A percentile compares a stretch with the other conserved stretches of the same genome.
Conservation (phyloP, 2,113 vertebrate genomes). For the Indicator indicator region DNA sequence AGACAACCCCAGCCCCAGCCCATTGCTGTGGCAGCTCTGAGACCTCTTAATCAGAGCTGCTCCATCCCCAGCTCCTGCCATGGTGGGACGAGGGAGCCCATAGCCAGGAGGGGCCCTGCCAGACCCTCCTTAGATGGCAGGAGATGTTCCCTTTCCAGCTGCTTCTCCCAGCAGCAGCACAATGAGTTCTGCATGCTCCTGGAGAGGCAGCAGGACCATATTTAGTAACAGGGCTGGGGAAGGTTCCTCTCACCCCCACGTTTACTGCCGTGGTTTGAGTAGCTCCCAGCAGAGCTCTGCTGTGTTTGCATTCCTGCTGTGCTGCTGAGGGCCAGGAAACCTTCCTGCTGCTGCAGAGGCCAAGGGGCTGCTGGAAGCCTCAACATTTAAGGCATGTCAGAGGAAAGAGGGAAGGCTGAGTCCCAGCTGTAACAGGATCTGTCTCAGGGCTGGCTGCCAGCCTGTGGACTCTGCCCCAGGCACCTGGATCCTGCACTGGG, state of each 20-base stretch:
- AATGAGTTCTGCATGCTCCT: accelerated
- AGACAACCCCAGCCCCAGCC: not conserved
- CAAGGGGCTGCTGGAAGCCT: not conserved
- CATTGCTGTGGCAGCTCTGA: not conserved
- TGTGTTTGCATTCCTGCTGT: conserved; percentile 60
- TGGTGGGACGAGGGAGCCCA: accelerated
- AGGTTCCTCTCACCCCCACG: not conserved
- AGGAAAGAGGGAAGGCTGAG: not conserved
- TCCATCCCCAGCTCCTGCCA: not conserved
- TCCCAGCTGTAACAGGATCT: not conserved
- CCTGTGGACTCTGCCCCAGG: not conserved
- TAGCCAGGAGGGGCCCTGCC: not conserved
- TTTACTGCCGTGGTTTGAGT: not conserved
- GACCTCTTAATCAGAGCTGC: not conserved
- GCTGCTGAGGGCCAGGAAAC: not conserved
- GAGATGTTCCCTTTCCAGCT: not conserved
- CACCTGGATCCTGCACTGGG: not conserved
- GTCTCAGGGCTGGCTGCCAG: not conserved
- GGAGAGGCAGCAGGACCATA: conserved; percentile 32
- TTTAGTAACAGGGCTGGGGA: conserved; percentile 32
- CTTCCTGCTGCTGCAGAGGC: not conserved
- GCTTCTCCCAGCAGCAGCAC: not conserved
- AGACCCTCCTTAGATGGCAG: conserved; percentile 19
- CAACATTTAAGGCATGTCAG: not conserved
- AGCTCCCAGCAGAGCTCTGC: not conserved